Evolutionary conservation across 2,888 invertebrate species (phyloP), one percentile per base, ranked within the genome.

Genomic region (Platynereis dumerilii): DNA sequence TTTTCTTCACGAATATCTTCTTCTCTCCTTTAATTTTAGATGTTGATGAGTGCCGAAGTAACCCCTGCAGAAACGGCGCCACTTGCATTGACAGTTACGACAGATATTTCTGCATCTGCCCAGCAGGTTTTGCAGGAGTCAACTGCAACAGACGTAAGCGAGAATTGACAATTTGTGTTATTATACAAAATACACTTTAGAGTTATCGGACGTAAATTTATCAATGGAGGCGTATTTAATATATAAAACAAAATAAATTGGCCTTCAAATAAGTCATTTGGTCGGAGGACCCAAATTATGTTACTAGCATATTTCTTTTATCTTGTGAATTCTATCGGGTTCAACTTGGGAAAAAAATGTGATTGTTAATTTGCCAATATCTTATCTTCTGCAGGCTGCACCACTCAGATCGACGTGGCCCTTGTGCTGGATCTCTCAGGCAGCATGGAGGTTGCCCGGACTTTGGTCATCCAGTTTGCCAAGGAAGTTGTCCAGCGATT

Each of bases 51-150:
- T 80, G 80, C 59, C 59, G 61, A n/a, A 71, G 70, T n/a, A 73
- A 72, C 65, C 80, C 80, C 20, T 81, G 81, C 54, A 63, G 65
- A 17, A 78, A 80, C 66, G 77, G 76, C 17, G 81, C 76, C 1
- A 67, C 55, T 2, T 81, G 81, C 69, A 39, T 66, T 2, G 75
- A 74, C 55, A 72, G 72, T 57, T 71, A 75, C 7, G 68, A 74
- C 34, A 74, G 77, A 20, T 80, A 66, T 63, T 63, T 55, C 5
- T 81, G 81, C 65, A 74, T 76, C 24, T 81, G 81, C 66, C 58
- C 68, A 7, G 65, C 73, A 22, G 80, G 78, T 17, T 78, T 64
- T 58, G 74, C 80, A 0, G 81, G 81, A 0, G 76, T 75, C 12
- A 69, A 69, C 12, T 81, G 81, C 68, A 72, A 74, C 42, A 34